phyloP scores from a whole-genome alignment of 2,888 invertebrate species.

The Sinopyrophorus schimmeli region DNA sequence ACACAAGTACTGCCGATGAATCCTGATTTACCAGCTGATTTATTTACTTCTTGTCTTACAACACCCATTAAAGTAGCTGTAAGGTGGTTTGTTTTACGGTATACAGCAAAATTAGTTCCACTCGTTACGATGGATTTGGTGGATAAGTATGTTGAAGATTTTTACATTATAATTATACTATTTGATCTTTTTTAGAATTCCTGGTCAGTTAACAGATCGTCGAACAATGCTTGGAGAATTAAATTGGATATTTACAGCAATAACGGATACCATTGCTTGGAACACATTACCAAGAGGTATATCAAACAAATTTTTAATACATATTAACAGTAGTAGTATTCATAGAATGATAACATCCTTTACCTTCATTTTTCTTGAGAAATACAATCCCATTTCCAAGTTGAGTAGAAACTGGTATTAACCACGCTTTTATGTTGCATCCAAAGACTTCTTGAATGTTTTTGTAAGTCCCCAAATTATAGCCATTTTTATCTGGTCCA shows the following conservation, averaged over 20 bases:
- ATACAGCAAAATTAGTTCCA: conserved; percentile 79
- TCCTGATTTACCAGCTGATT: conserved; percentile 94
- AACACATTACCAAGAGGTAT: conserved; percentile 86
- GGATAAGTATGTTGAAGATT: conserved; percentile 83
- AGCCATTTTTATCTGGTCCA: conserved; percentile 90
- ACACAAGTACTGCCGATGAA: conserved; percentile 95
- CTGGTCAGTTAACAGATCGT: conserved; percentile 91
- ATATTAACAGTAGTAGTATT: too few species aligned
- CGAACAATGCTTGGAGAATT: conserved; percentile 97
- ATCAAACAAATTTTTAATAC: background rate
- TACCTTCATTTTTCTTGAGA: too few species aligned
- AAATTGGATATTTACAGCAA: conserved; percentile 99
- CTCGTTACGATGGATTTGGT: conserved; percentile 82
- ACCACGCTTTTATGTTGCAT: conserved; percentile 76
- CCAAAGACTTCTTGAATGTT: conserved; percentile 97
- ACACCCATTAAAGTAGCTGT: conserved; percentile 97
- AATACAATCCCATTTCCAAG: conserved; percentile 59
- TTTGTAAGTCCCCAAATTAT: conserved; percentile 80
- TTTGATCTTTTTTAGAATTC: conserved; percentile 67
- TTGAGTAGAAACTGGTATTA: conserved; percentile 86
- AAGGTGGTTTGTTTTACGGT: conserved; percentile 91
- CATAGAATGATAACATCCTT: too few species aligned
- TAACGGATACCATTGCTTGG: conserved; percentile 99
- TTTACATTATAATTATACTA: background rate
- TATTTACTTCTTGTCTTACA: conserved; percentile 97